A percentile compares a stretch with the other conserved stretches of the same genome.
Conservation (phyloP, 2,113 vertebrate species). For the Phrynosoma platyrhinos region DNA sequence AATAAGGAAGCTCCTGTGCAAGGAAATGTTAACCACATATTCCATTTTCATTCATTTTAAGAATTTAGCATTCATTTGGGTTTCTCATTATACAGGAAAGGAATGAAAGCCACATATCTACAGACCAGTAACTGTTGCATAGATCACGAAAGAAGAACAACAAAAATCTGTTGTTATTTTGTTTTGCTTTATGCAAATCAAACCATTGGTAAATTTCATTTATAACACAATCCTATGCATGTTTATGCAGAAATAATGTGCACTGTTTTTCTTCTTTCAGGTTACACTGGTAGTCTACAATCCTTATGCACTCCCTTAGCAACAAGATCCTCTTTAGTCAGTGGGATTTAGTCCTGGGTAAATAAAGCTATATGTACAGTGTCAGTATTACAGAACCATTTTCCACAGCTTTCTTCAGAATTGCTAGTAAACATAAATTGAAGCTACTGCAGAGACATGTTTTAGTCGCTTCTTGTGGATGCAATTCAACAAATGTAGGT, state of each 20-base stretch:
- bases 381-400: background rate
- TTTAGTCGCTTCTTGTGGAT: background rate
- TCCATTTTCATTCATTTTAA: constrained; percentile 7
- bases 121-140: background rate
- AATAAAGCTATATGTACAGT: background rate
- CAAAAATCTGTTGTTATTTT: constrained; percentile 4
- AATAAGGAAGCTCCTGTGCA: constrained; percentile 27
- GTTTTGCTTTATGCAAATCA: constrained; percentile 29
- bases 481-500: background rate
- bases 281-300: background rate
- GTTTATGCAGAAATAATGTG: background rate
- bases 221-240: background rate
- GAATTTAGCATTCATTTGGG: background rate
- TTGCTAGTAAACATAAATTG: background rate
- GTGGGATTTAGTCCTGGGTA: background rate
- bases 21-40: constrained; percentile 17
- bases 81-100: background rate
- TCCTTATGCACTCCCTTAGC: background rate
- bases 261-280: background rate
- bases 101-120: background rate
- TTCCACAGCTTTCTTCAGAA: constrained; percentile 10
- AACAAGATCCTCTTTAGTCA: background rate
- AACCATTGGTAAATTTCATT: background rate
- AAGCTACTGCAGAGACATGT: background rate
- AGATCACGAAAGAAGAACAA: background rate